Percentiles rank a stretch among this genome's conserved stretches.
These are phyloP conservation scores for Parelbella ahira DNA, from an alignment of 2,888 invertebrate genomes.

Conservation along the genomic window DNA sequence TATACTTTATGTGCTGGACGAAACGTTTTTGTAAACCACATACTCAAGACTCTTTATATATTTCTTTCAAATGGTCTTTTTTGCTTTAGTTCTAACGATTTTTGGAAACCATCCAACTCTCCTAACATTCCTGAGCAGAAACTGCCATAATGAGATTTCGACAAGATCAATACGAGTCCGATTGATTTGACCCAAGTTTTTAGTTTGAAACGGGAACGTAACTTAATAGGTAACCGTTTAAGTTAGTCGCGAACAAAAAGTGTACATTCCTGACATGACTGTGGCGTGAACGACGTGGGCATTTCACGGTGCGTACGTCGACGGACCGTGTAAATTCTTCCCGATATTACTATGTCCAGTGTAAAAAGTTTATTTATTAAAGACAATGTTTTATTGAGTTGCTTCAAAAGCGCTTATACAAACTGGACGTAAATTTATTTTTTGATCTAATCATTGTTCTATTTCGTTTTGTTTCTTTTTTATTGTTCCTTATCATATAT, in stretches of 20 bases:
- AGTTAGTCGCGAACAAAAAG: constrained; percentile 52
- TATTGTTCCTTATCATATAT: too few species aligned
- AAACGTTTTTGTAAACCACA: too few species aligned
- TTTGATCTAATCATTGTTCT: too few species aligned
- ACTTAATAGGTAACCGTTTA: constrained; percentile 49
- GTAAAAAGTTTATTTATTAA: constrained; percentile 22
- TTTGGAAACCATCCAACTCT: too few species aligned
- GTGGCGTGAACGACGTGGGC: constrained; percentile 49
- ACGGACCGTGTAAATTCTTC: constrained; percentile 61
- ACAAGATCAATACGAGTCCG: constrained; percentile 7
- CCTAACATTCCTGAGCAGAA: not conserved
- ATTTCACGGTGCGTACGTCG: constrained; percentile 57
- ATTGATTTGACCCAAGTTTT: constrained; percentile 31
- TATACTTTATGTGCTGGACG: too few species aligned
- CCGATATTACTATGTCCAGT: constrained; percentile 12
- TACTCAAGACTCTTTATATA: too few species aligned
- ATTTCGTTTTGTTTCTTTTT: too few species aligned
- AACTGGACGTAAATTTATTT: too few species aligned
- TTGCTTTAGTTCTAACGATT: not conserved
- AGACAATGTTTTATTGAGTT: not conserved
- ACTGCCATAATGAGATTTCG: constrained; percentile 14
- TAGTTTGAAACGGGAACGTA: constrained; percentile 53
- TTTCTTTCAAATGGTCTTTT: too few species aligned
- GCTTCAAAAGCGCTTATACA: too few species aligned
- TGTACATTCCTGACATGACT: constrained; percentile 61